A percentile compares a stretch with the other conserved stretches of the same genome.
Evolutionary conservation across 2,113 vertebrate species (phyloP).

Genomic region (Cricetomys ansorgei): DNA sequence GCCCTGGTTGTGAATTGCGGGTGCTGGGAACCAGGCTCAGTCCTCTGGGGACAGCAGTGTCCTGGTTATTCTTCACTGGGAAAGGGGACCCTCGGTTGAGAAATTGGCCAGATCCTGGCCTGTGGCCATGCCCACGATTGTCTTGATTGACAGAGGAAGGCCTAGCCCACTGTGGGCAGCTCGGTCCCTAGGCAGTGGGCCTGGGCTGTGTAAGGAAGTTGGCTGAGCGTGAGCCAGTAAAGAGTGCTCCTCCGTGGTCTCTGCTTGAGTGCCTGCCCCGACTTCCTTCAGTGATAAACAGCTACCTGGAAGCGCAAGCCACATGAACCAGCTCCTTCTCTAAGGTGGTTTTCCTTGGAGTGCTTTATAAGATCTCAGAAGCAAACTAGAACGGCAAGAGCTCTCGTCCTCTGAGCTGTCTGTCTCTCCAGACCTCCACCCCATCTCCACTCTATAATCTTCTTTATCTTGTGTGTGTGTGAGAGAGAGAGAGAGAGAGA

Average conservation of each 20-base stretch:
- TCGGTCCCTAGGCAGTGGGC: neutral
- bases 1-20: neutral
- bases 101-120: neutral
- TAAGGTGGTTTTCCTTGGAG: neutral
- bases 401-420: too few relatives aligned
- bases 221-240: neutral
- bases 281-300: neutral
- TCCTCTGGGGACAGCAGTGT: too few relatives aligned
- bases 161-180: too few relatives aligned
- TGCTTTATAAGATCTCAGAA: neutral
- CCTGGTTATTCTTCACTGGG: neutral
- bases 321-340: neutral
- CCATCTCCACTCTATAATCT: neutral
- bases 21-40: neutral
- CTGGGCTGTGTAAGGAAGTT: neutral
- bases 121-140: neutral
- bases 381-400: neutral
- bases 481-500: rapidly evolving
- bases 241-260: neutral
- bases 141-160: too few relatives aligned
- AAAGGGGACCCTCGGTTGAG: neutral
- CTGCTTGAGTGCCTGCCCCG: neutral
- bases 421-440: neutral
- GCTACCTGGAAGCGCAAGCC: neutral
- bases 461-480: neutral